Base-by-base conservation (phyloP, 1,140 invertebrate genomes). In the Chironomus striatipennis region DNA sequence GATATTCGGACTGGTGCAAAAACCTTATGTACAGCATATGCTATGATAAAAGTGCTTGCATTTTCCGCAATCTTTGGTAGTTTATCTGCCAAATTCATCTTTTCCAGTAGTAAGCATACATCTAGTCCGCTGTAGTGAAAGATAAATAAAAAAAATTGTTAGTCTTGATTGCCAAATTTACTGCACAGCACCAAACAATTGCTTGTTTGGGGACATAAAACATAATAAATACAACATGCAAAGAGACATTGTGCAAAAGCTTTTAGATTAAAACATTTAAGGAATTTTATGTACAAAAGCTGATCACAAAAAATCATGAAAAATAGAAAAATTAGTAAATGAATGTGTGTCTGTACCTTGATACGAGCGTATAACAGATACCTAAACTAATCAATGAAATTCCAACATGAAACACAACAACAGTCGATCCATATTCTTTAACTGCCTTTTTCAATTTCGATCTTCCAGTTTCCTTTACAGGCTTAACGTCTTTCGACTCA, bases 11-110 rank as follows among this genome's bases (percentile, higher is more conserved):
- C 83, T 7, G 95, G 95, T 21, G 93, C 93, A 83, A 97, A 91
- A 2, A 95, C 82, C 84, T 98, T 98, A 81, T 98, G 95, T 43
- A 97, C 85, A 43, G 91, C 91, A 85, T 98, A 98, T 0, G 96
- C 94, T 10, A 97, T 83, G 0, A 95, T 88, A 85, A 98, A 98
- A 10, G 93, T 95, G 73, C 94, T 92, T 1, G 92, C 91, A 77
- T 90, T 91, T 47, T 88, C 85, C 65, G 91, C 85, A 76, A 20
- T 47, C 47, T 70, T 77, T 12, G 84, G 20, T 1, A 24, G 24
- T 8, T 42, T 73, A 3, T 73, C 57, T 67, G 20, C 67, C 65
- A 47, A 80, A 43, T 88, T 89, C 9, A 94, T 77, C 75, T 83
- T 85, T 73, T 87, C 81, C 74, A 96, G 73, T 5, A 93, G 70